Evolutionary conservation across 2,888 invertebrate species (phyloP), one percentile per base, ranked within the genome.

Genomic region (Agrochola lychnidis): DNA sequence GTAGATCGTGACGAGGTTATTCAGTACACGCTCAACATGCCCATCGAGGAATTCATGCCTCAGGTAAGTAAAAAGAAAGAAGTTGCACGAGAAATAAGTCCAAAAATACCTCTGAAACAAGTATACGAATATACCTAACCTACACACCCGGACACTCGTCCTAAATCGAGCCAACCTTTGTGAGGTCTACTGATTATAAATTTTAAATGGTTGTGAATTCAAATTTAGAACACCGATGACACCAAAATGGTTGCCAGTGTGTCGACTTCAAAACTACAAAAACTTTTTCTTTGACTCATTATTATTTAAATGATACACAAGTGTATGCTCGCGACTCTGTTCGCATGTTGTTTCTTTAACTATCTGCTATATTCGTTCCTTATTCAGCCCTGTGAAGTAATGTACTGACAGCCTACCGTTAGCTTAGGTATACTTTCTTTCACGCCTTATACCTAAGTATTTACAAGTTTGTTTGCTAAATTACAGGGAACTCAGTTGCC

Each of bases 401-500:
- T 36, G 36, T 19, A 53, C 53, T 22, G 22, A n/a, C n/a, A 5
- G n/a, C 12, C 12, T 25, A 56, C 5, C 12, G n/a, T n/a, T 56
- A 56, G n/a, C n/a, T 12, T 56, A 53, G 53, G 16, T 48, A 51
- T 45, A 14, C 16, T 45, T 48, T 16, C 16, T 48, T 48, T 48
- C 48, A 16, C 5, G 19, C 12, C 12, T 12, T 56, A 12, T 3
- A 56, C n/a, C 5, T 64, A 16, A 36, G 36, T 36, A 36, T n/a
- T 57, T 10, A 76, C 10, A 48, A 19, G 1, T 19, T 57, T 40
- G 4, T 64, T 51, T 53, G 14, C 4, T 63, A 22, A 14, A 63
- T 78, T 64, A 57, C 80, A 78, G 78, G 78, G 80, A 72, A 72
- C 51, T 51, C 57, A 36, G 30, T 9, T 78, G 42, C 63, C 78